Evolutionary conservation across 1,140 invertebrate genomes (phyloP), one percentile per base, ranked within the genome.

Genomic region (Bradysia coprophila): DNA sequence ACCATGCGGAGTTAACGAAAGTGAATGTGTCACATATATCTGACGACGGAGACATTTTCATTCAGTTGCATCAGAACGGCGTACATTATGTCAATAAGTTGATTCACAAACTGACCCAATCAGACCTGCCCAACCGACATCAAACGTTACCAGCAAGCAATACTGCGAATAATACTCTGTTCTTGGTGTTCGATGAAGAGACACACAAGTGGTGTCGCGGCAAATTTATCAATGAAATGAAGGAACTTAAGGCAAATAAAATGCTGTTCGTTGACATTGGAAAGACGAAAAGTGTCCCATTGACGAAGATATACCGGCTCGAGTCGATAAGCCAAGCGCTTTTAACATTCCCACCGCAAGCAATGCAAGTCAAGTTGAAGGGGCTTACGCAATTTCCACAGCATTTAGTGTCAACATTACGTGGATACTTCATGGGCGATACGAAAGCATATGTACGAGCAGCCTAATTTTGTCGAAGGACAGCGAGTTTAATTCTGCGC

Each of bases 251-350:
- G 54, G 24, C 48, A 48, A 19, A 57, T 52, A 51, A 54, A 40
- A 50, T 60, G 3, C 54, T 52, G 21, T 59, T 51, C 21, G 51
- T 61, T 18, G 58, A 61, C 15, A 48, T 59, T 42, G 57, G 57
- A 1, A 37, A 51, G 13, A 49, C 49, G 40, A 53, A 53, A 39
- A 51, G 49, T 18, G 55, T 51, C 19, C 51, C 56, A 38, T 51
- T 57, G 9, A 55, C 56, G 2, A 55, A 59, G 10, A 57, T 61
- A 2, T 61, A 57, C 44, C 49, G 51, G 3, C 45, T 61, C 22
- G 58, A 61, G 38, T 49, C 54, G 6, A 48, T 56, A 34, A 60
- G 57, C 40, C 46, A 47, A 18, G 56, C 58, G 2, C 48, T 61
- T 0, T 54, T 48, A 23, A 45, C 50, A 10, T 61, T 48, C 21